Evolutionary conservation across 2,113 vertebrate species (phyloP), one percentile per base, ranked within the genome.

Genomic region (Scomber japonicus): DNA sequence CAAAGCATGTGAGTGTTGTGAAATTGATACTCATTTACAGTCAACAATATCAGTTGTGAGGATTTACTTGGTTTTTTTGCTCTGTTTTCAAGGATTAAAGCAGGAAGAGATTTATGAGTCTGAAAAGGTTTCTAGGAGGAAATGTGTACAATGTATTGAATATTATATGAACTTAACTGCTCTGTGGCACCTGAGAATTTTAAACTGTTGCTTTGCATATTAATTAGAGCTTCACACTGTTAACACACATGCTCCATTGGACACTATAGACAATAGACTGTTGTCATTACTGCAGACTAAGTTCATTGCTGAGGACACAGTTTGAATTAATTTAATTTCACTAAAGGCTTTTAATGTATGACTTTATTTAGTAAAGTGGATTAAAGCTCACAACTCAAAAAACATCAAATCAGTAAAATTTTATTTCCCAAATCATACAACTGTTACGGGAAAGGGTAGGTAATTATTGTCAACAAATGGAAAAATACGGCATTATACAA

Each of bases 351-450:
- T 21, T 4, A 6, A 21, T 48, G 10, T 9, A 50, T 2, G 24
- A 49, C 4, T 19, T 19, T 0, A 62, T 24, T 62, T 15, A 46
- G 5, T n/a, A 12, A 49, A 66, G 12, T 50, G n/a, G 7, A 75
- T 12, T 21, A 65, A 80, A 60, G 1, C 3, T 0, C 31, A 59
- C 50, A 71, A 17, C 10, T 19, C 12, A 49, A 31, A 78, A 83
- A 53, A 54, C 45, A 56, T 88, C 44, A 91, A 88, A 91, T 82
- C 48, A 72, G 77, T 90, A 92, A 92, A 93, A 91, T 83, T 94
- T 91, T 93, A 93, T 94, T 94, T 86, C 76, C 90, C 89, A 90
- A 86, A 84, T 80, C 70, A 74, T 80, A 91, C 85, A 94, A 79
- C 24, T 68, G 71, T 82, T 68, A 60, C 68, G 80, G 82, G 82